A percentile compares a stretch with the other conserved stretches of the same genome.
These are phyloP conservation scores for Drosophila maculinotata DNA, from an alignment of 2,888 invertebrate genomes.

Conservation along the genomic window DNA sequence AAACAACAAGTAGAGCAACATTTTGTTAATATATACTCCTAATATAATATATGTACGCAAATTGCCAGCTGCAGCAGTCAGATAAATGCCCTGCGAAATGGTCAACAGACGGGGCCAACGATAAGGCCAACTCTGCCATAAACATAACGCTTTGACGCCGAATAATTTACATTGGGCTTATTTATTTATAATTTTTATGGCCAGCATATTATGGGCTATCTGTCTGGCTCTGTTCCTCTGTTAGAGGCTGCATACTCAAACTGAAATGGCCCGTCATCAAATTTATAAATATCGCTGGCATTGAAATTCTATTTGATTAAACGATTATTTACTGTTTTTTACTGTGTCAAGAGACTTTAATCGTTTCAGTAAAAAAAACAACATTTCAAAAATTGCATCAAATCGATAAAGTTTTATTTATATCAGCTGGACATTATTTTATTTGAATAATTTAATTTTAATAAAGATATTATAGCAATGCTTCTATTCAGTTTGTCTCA, in stretches of 20 bases:
- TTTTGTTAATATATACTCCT: conserved; percentile 11
- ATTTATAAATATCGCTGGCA: conserved; percentile 60
- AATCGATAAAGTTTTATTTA: not conserved
- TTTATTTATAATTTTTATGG: conserved; percentile 63
- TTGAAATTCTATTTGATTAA: conserved; percentile 55
- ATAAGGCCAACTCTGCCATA: conserved; percentile 37
- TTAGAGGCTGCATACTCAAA: not conserved
- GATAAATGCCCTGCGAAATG: conserved; percentile 46
- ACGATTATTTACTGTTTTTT: conserved; percentile 12
- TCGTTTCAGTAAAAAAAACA: not conserved
- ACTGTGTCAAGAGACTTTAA: conserved; percentile 1
- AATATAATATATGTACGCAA: conserved; percentile 54
- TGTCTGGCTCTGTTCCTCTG: conserved; percentile 22
- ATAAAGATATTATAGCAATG: too few species aligned
- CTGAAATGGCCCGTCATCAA: conserved; percentile 49
- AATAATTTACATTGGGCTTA: conserved; percentile 54
- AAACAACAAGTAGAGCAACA: conserved; percentile 19
- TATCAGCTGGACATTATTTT: not conserved
- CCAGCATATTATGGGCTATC: conserved; percentile 38
- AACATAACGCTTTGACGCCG: conserved; percentile 42
- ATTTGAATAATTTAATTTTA: too few species aligned
- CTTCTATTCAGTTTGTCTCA: too few species aligned
- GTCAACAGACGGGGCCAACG: conserved; percentile 37
- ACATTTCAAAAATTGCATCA: not conserved
- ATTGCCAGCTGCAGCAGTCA: conserved; percentile 45